These are phyloP conservation scores for Myotis lucifugus DNA, from an alignment of 2,113 vertebrate genomes.

Conservation along the genomic window DNA sequence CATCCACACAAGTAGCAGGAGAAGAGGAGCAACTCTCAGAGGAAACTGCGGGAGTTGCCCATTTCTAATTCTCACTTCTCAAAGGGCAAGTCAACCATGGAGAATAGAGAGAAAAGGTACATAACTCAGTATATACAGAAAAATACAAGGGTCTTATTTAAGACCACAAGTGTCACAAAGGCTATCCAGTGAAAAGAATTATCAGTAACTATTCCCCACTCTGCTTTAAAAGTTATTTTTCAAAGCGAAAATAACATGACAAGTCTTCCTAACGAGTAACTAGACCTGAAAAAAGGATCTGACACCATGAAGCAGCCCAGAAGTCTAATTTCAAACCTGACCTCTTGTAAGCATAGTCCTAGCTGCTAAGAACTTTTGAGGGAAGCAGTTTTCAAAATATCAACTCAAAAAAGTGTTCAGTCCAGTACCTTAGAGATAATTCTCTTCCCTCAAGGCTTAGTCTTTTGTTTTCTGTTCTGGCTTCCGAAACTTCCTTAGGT, in stretches of 20 bases:
- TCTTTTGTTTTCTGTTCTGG: conserved; percentile 81
- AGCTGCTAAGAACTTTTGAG: background rate
- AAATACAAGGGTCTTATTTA: background rate
- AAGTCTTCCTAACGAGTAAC: background rate
- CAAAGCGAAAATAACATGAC: background rate
- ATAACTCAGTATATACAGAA: background rate
- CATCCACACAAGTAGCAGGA: background rate
- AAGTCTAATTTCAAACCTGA: conserved; percentile 4
- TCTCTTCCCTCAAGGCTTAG: conserved; percentile 91
- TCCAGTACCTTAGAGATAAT: conserved; percentile 91
- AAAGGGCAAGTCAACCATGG: background rate
- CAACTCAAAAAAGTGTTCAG: background rate
- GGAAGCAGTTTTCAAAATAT: background rate
- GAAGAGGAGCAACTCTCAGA: background rate
- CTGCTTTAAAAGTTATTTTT: conserved; percentile 13
- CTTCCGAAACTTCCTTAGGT: conserved; percentile 66
- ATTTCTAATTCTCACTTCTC: background rate
- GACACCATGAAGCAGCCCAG: background rate
- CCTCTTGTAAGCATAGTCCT: background rate
- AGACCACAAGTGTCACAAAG: background rate
- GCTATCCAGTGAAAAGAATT: background rate
- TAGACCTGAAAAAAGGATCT: background rate
- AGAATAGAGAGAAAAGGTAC: background rate
- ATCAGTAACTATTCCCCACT: background rate
- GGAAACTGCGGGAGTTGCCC: background rate